Evolutionary conservation across 2,113 vertebrate genomes (phyloP), one percentile per base, ranked within the genome.

Genomic region (Melospiza georgiana): DNA sequence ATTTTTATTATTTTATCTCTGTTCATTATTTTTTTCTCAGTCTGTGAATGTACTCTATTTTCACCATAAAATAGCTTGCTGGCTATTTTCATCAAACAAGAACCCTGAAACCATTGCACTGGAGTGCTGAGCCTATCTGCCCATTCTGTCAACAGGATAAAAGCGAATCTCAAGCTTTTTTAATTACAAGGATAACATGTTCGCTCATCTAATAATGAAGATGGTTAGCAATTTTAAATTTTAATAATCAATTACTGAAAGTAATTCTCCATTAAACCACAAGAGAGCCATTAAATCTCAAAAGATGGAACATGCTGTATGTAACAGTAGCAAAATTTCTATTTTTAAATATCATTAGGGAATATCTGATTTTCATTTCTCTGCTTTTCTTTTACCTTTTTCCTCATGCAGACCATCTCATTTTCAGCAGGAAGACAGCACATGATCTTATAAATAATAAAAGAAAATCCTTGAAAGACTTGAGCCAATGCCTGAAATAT

Each of bases 241-340:
- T 99, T 99, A 99, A 99, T 99, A 99, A 99, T 99, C 99, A 99
- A 99, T 99, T 99, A 99, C 98, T 98, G 98, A 98, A 98, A 98
- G 98, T 99, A 98, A 99, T 99, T 99, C 98, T 99, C 99, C 97
- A 98, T 98, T 98, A 99, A 99, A 99, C 99, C 99, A 98, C 98
- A 98, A 98, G 98, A 99, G 98, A 99, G 98, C 98, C 98, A 99
- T 99, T 99, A 99, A 99, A 98, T 99, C 98, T 99, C 98, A 99
- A 99, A 99, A 99, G 99, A 98, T 98, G 97, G 98, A 98, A 98
- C 98, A 98, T 97, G 97, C 97, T 97, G 97, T 97, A 98, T 98
- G 98, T 97, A 98, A 98, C 98, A 98, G 98, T 98, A 98, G 98
- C 97, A 98, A 98, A 98, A 98, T 98, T 98, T 98, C 98, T 99